Evolutionary conservation across 2,888 invertebrate genomes (phyloP).

Genomic region (Apamea epomidion): DNA sequence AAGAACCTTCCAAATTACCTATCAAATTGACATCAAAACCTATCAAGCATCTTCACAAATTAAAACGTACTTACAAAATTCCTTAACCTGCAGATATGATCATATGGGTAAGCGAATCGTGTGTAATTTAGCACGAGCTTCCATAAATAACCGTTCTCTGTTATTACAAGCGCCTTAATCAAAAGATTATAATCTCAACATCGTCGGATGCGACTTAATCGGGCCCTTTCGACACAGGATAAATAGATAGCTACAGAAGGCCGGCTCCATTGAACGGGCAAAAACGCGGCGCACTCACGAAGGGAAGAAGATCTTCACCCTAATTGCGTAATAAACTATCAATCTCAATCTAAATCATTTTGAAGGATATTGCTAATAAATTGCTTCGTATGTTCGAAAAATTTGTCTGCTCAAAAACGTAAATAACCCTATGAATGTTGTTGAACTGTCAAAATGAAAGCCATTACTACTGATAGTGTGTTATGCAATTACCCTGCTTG

Average conservation of each 20-base stretch:
- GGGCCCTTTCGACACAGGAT: constrained; percentile 63
- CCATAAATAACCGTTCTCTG: constrained; percentile 85
- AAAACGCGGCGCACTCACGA: background rate
- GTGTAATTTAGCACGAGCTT: constrained; percentile 77
- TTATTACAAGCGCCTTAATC: constrained; percentile 89
- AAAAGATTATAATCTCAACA: constrained; percentile 89
- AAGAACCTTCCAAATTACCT: background rate
- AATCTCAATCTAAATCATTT: too few relatives aligned
- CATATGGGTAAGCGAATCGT: constrained; percentile 70
- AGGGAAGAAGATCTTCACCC: background rate
- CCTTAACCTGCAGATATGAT: constrained; percentile 44
- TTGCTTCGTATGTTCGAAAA: too few relatives aligned
- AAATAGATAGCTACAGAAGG: background rate
- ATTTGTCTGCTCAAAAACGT: too few relatives aligned
- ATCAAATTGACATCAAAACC: background rate
- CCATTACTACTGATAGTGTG: too few relatives aligned
- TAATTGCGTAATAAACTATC: too few relatives aligned
- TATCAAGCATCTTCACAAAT: constrained; percentile 15
- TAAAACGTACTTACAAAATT: constrained; percentile 39
- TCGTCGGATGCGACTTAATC: constrained; percentile 83
- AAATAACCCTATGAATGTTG: too few relatives aligned
- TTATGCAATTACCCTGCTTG: too few relatives aligned
- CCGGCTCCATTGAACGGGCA: background rate
- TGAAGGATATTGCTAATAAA: too few relatives aligned
- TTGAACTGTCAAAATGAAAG: too few relatives aligned